A percentile compares a stretch with the other conserved stretches of the same genome.
These are phyloP conservation scores for Rutilus rutilus DNA, from an alignment of 2,113 vertebrate genomes.

Conservation along the genomic window DNA sequence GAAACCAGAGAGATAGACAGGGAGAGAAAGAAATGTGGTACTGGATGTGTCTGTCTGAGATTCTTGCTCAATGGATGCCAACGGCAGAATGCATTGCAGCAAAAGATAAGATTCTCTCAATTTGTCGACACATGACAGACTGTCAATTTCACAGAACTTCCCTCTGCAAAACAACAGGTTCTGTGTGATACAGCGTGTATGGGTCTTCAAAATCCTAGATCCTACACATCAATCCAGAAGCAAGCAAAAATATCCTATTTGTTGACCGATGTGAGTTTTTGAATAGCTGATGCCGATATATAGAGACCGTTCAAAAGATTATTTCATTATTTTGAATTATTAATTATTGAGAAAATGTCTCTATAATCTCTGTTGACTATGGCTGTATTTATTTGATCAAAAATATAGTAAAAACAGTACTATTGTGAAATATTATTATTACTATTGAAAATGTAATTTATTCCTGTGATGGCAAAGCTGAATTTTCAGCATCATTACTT, in stretches of 20 bases:
- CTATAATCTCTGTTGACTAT: too few species aligned
- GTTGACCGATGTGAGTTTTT: neutral
- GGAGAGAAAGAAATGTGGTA: neutral
- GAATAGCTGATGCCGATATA: neutral
- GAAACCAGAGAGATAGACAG: neutral
- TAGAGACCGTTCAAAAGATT: neutral
- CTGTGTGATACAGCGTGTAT: neutral
- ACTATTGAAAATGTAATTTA: too few species aligned
- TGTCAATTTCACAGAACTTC: neutral
- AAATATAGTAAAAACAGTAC: too few species aligned
- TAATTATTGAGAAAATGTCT: too few species aligned
- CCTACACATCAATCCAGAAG: neutral
- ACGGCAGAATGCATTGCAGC: neutral
- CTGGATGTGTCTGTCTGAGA: neutral
- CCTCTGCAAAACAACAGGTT: neutral
- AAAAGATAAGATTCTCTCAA: neutral
- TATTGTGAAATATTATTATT: too few species aligned
- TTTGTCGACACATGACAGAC: neutral
- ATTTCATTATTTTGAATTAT: too few species aligned
- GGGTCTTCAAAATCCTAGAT: neutral
- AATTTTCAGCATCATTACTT: too few species aligned
- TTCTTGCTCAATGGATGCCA: neutral
- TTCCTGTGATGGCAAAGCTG: too few species aligned
- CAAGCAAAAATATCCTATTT: neutral
- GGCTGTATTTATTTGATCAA: too few species aligned